Conservation (phyloP, 2,888 invertebrate genomes). For the Lagria hirta region DNA sequence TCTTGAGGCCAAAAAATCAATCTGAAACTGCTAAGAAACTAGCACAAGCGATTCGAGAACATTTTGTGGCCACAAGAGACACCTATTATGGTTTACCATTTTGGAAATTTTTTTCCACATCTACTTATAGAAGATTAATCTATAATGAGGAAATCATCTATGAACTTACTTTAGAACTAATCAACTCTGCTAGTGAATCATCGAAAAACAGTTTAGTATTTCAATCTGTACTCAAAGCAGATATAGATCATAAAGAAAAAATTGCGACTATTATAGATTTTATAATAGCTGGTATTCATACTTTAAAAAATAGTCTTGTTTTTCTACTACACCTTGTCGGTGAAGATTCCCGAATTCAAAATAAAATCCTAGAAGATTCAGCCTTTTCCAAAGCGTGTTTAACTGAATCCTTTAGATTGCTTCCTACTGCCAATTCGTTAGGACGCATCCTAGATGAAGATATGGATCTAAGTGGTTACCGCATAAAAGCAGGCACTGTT, state of each 20-base stretch:
- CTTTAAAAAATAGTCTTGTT: constrained; percentile 79
- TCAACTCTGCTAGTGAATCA: constrained; percentile 63
- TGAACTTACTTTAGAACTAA: constrained; percentile 72
- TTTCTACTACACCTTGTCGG: constrained; percentile 77
- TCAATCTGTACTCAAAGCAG: constrained; percentile 70
- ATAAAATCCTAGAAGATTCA: constrained; percentile 61
- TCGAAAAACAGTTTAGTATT: constrained; percentile 69
- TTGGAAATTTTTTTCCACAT: constrained; percentile 78
- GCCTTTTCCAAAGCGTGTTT: constrained; percentile 77
- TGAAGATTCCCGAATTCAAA: constrained; percentile 66
- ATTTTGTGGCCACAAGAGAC: constrained; percentile 77
- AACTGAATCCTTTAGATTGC: constrained; percentile 71
- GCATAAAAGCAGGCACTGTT: constrained; percentile 73
- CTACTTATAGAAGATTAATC: constrained; percentile 69
- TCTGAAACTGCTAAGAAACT: constrained; percentile 62
- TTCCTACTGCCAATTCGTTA: constrained; percentile 78
- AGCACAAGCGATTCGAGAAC: constrained; percentile 73
- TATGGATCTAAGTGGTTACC: constrained; percentile 68
- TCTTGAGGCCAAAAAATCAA: constrained; percentile 54
- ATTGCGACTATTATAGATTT: constrained; percentile 85
- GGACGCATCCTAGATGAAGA: constrained; percentile 76
- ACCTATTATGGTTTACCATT: constrained; percentile 79
- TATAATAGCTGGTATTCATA: constrained; percentile 84
- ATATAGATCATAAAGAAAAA: constrained; percentile 76
- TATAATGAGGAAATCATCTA: constrained; percentile 79